Conservation (phyloP, 2,113 vertebrate genomes). For the Melanerpes aurifrons region DNA sequence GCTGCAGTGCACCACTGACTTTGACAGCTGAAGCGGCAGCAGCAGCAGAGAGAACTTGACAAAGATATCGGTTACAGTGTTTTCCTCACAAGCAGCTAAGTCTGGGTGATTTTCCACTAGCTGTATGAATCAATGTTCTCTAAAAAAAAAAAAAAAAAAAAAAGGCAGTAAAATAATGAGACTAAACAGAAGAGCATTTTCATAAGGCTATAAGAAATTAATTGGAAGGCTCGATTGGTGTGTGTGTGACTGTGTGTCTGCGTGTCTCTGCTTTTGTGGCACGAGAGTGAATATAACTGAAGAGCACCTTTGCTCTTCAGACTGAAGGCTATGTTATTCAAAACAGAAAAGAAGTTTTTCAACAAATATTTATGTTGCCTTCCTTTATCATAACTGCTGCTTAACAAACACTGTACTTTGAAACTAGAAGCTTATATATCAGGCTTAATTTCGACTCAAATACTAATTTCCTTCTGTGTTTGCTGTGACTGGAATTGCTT, state of each 20-base stretch:
- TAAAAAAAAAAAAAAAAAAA: not conserved
- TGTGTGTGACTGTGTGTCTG: not conserved
- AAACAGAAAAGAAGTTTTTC: slow-evolving; percentile 1
- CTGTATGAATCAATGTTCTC: slow-evolving; percentile 61
- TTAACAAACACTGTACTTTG: not conserved
- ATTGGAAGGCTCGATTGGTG: slow-evolving; percentile 33
- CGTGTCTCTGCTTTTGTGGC: not conserved
- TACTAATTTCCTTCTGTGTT: not conserved
- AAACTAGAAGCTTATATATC: not conserved
- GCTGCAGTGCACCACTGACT: slow-evolving; percentile 79
- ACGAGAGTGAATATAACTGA: not conserved
- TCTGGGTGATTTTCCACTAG: slow-evolving; percentile 67
- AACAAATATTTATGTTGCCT: not conserved
- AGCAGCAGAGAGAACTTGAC: slow-evolving; percentile 65
- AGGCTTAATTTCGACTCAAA: not conserved
- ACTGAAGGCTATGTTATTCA: not conserved
- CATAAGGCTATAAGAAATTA: slow-evolving; percentile 14
- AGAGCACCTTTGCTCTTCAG: not conserved
- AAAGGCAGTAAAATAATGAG: not conserved
- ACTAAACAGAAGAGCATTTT: slow-evolving; percentile 50
- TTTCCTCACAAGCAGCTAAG: slow-evolving; percentile 60
- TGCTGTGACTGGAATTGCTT: not conserved
- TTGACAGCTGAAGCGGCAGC: slow-evolving; percentile 76
- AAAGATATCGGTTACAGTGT: slow-evolving; percentile 61
- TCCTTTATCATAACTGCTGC: not conserved